phyloP scores from a whole-genome alignment of 1,140 invertebrate species.

The Acromyrmex charruanus region DNA sequence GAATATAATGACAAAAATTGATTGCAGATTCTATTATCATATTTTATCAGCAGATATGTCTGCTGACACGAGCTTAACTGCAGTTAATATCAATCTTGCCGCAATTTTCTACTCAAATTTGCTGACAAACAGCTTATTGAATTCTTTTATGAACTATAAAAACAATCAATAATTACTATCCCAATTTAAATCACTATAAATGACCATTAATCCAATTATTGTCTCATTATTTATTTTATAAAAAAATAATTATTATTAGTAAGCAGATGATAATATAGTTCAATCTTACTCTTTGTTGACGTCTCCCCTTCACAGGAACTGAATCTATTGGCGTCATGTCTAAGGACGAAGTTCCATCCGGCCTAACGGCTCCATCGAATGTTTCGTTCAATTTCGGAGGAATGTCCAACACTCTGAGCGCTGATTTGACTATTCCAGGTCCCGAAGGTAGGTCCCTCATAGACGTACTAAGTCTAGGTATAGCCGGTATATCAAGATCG shows the following conservation, averaged over 20 bases:
- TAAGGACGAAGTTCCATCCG: slow-evolving; percentile 75
- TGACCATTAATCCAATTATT: background rate
- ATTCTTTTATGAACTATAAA: background rate
- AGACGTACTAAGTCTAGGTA: slow-evolving; percentile 80
- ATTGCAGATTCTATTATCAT: background rate
- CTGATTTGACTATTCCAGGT: slow-evolving; percentile 67
- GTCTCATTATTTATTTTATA: background rate
- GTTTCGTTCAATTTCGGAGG: slow-evolving; percentile 80
- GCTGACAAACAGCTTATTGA: background rate
- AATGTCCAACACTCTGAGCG: slow-evolving; percentile 75
- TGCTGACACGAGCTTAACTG: background rate
- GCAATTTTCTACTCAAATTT: background rate
- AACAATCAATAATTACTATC: background rate
- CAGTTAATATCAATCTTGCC: background rate
- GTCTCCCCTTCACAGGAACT: slow-evolving; percentile 67
- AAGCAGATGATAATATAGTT: background rate
- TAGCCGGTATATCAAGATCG: slow-evolving; percentile 87
- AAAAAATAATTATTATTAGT: background rate
- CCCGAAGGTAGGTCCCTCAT: slow-evolving; percentile 79
- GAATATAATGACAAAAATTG: background rate
- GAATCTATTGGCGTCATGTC: slow-evolving; percentile 72
- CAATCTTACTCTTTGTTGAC: slow-evolving; percentile 73
- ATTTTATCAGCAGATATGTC: too few species aligned
- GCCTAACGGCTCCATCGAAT: slow-evolving; percentile 79
- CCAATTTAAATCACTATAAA: background rate